These are phyloP conservation scores for Radopholus similis DNA, from an alignment of 1,140 invertebrate species.

Conservation along the genomic window DNA sequence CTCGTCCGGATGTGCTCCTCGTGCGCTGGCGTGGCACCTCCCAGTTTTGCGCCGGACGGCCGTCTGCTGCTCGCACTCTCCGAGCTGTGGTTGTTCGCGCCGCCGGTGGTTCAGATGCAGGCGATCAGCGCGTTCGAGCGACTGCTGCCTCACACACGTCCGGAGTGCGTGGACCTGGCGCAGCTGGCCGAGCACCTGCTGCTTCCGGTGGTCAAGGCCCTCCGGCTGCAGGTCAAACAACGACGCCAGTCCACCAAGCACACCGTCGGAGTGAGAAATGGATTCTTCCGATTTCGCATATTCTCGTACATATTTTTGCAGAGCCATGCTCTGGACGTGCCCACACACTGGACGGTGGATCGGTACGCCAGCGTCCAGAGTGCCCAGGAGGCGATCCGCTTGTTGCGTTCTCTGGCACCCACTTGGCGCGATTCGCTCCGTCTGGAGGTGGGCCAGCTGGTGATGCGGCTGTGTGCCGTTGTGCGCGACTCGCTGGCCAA, in stretches of 20 bases:
- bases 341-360: constrained; percentile 70
- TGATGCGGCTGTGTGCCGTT: background rate
- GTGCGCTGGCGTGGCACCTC: constrained; percentile 29
- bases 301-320: constrained; percentile 18
- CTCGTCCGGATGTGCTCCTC: constrained; percentile 48
- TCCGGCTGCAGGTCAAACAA: constrained; percentile 78
- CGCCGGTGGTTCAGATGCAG: constrained; percentile 28
- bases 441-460: background rate
- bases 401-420: background rate
- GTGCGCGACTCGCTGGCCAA: background rate
- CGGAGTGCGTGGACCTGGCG: background rate
- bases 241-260: constrained; percentile 64
- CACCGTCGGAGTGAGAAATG: constrained; percentile 22
- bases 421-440: constrained; percentile 8
- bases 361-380: constrained; percentile 66
- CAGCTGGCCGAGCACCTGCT: constrained; percentile 3
- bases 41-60: constrained; percentile 31
- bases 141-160: constrained; percentile 21
- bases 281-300: background rate
- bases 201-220: constrained; percentile 42
- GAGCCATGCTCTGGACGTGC: constrained; percentile 28
- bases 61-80: constrained; percentile 41
- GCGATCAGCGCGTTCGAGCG: background rate
- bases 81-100: constrained; percentile 48
- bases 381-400: constrained; percentile 29